phyloP scores from a whole-genome alignment of 2,113 vertebrate genomes.

The Psittacara wagleri region DNA sequence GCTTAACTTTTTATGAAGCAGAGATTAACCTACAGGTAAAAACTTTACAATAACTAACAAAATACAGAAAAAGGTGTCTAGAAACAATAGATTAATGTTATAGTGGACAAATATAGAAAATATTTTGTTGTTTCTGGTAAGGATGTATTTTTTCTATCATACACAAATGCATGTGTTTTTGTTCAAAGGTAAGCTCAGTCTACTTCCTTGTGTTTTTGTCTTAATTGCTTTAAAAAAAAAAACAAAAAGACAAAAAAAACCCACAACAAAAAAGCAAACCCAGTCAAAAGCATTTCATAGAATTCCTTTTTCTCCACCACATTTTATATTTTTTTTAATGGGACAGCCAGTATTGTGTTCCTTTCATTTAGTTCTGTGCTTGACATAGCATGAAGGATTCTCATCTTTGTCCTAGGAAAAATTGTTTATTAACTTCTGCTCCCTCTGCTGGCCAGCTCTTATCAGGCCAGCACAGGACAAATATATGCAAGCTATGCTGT shows the following conservation, averaged over 20 bases:
- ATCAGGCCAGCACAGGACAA: not conserved
- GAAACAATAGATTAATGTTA: not conserved
- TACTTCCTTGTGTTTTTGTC: not conserved
- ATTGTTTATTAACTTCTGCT: constrained; percentile 33
- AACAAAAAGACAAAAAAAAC: no score
- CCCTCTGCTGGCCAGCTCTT: constrained; percentile 48
- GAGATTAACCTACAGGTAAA: constrained; percentile 95
- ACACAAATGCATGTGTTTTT: not conserved
- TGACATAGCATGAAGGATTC: not conserved
- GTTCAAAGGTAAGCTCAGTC: not conserved
- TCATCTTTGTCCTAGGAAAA: not conserved
- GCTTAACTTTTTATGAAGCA: constrained; percentile 95
- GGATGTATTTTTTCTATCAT: not conserved
- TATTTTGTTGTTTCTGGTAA: not conserved
- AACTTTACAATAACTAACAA: not conserved
- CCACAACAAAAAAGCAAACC: not conserved
- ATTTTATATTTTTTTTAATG: not conserved
- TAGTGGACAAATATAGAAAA: not conserved
- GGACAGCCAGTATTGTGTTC: not conserved
- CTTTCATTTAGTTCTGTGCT: not conserved
- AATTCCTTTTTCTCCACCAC: not conserved
- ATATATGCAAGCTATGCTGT: not conserved
- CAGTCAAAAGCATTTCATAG: not conserved
- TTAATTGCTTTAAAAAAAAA: not conserved
- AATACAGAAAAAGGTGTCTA: not conserved